A percentile compares a stretch with the other conserved stretches of the same genome.
phyloP scores from a whole-genome alignment of 2,113 vertebrate species.

The Isurus oxyrinchus region DNA sequence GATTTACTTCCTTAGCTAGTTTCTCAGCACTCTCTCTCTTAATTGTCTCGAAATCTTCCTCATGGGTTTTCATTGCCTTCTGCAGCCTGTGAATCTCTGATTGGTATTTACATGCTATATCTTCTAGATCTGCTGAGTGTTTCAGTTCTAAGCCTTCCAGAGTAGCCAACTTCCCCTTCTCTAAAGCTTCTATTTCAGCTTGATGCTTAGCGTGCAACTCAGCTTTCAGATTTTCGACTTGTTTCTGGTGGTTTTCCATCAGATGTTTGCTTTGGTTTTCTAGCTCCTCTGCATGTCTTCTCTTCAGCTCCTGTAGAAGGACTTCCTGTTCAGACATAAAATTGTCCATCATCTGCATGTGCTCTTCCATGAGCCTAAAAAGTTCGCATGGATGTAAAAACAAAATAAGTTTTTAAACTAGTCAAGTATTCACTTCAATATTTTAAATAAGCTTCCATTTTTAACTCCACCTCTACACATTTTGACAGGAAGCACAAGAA shows the following conservation, averaged over 20 bases:
- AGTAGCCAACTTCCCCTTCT: neutral
- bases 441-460: neutral
- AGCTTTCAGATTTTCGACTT: conserved; percentile 29
- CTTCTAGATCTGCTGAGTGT: conserved; percentile 62
- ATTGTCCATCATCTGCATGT: conserved; percentile 53
- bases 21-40: conserved; percentile 30
- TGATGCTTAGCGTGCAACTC: conserved; percentile 56
- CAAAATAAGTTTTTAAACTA: neutral
- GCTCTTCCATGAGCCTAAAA: conserved; percentile 69
- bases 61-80: conserved; percentile 43
- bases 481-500: neutral
- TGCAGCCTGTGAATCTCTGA: conserved; percentile 68
- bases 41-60: conserved; percentile 47
- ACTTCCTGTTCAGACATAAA: conserved; percentile 58
- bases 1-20: conserved; percentile 50
- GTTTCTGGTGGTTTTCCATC: conserved; percentile 18
- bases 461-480: neutral
- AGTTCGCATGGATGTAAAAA: conserved; percentile 32
- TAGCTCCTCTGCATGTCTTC: conserved; percentile 53
- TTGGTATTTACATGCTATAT: conserved; percentile 64
- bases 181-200: conserved; percentile 55
- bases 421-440: neutral
- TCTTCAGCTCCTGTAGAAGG: conserved; percentile 57
- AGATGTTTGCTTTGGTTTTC: conserved; percentile 49
- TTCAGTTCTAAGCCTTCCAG: conserved; percentile 55